Conservation (phyloP, 2,113 vertebrate species). For the Rhabdornis inornatus region DNA sequence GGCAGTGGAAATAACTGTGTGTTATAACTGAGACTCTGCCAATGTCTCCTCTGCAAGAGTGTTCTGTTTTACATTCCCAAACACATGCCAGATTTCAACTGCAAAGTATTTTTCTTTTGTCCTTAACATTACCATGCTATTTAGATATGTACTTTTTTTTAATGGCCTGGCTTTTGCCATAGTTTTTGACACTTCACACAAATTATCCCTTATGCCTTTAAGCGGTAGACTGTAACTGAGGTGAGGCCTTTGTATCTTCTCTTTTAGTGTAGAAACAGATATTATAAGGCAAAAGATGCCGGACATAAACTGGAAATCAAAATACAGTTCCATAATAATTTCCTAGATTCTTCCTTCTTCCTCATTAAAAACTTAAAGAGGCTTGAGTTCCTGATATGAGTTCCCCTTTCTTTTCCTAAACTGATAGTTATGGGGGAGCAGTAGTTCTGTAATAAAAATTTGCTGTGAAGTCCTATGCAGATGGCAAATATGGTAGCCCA, state of each 20-base stretch:
- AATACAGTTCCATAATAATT: neutral
- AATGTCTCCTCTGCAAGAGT: neutral
- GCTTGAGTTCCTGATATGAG: neutral
- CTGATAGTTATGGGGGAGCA: neutral
- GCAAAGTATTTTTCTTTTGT: neutral
- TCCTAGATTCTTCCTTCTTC: neutral
- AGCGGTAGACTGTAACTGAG: neutral
- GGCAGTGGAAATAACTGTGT: neutral
- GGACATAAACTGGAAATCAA: neutral
- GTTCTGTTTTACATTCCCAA: constrained; percentile 23
- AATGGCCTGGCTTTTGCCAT: neutral
- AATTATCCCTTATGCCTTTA: neutral
- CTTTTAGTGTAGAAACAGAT: neutral
- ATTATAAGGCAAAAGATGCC: neutral
- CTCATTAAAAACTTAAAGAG: neutral
- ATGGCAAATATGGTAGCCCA: neutral
- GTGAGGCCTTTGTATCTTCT: neutral
- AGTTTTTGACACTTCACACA: neutral
- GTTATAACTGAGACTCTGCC: constrained; percentile 18
- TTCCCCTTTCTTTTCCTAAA: neutral
- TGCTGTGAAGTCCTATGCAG: neutral
- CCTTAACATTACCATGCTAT: neutral
- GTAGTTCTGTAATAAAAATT: neutral
- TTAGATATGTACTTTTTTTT: neutral
- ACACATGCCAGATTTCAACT: neutral